Evolutionary conservation across 1,140 invertebrate species (phyloP), one percentile per base, ranked within the genome.

Genomic region (Rhagoletis pomonella): DNA sequence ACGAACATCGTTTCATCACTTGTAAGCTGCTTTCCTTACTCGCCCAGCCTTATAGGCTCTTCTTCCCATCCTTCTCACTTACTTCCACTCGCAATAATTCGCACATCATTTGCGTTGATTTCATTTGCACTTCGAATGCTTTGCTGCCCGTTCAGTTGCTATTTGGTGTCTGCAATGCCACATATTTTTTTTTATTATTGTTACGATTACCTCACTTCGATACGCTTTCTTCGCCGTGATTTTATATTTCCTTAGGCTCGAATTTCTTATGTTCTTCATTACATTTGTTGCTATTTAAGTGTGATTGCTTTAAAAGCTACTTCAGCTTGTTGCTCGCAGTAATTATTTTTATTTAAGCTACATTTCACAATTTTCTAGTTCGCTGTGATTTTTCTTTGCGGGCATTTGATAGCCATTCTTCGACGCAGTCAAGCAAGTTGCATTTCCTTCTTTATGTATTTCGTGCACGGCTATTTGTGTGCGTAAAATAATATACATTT

Each of bases 211-310:
- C 14, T 14, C 67, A 47, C 39, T 73, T 14, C 9, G 12, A 42
- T 44, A 17, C 4, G 0, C 14, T 42, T 42, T 69, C 42, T 39
- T 62, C 60, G 10, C 17, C 3, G 60, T 62, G 17, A 14, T 62
- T 62, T 62, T 62, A 17, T 62, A 59, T 59, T 59, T 62, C 10
- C 17, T 12, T 62, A 4, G 4, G 4, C 5, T 67, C 60, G 7
- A 9, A 12, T 62, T 1, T 14, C 1, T 62, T 62, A 4, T 17
- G 9, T 62, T 9, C 44, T 58, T 81, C 44, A 55, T 81, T 81
- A 81, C 73, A 58, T 81, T 81, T 81, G 73, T 81, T 81, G 44
- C 73, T 58, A 55, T 81, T 81, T 81, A n/a, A 81, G 44, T 81
- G 47, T 81, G 73, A 81, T 81, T 81, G 47, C 73, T 81, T 81